Conservation (phyloP, 2,113 vertebrate species). For the Saguinus midas region DNA sequence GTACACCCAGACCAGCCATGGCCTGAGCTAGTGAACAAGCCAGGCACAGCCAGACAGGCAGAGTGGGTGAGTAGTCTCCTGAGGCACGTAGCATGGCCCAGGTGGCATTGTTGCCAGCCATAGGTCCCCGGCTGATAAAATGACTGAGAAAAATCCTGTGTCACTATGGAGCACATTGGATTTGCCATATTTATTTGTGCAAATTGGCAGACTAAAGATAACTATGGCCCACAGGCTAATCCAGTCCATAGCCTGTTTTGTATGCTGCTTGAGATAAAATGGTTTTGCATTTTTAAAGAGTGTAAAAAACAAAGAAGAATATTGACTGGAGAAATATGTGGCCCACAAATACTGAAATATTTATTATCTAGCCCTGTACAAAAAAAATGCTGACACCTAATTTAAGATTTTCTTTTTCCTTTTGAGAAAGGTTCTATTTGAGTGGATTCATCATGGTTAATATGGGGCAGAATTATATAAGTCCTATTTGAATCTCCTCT, state of each 20-base stretch:
- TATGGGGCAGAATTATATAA: background rate
- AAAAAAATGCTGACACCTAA: background rate
- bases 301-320: background rate
- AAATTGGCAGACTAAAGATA: background rate
- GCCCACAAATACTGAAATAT: background rate
- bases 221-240: background rate
- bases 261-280: background rate
- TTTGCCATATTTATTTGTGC: background rate
- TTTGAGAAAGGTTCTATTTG: background rate
- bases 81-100: no score
- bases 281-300: background rate
- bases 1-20: no score
- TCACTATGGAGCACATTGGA: background rate
- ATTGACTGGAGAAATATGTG: background rate
- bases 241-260: background rate
- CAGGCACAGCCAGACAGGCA: no score
- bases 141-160: no score
- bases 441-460: background rate
- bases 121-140: no score
- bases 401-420: background rate
- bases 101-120: no score
- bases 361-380: background rate
- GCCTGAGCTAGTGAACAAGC: no score
- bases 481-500: background rate
- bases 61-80: no score